A percentile compares a stretch with the other conserved stretches of the same genome.
Evolutionary conservation across 2,888 invertebrate species (phyloP).

Genomic region (Neelides folsomi): DNA sequence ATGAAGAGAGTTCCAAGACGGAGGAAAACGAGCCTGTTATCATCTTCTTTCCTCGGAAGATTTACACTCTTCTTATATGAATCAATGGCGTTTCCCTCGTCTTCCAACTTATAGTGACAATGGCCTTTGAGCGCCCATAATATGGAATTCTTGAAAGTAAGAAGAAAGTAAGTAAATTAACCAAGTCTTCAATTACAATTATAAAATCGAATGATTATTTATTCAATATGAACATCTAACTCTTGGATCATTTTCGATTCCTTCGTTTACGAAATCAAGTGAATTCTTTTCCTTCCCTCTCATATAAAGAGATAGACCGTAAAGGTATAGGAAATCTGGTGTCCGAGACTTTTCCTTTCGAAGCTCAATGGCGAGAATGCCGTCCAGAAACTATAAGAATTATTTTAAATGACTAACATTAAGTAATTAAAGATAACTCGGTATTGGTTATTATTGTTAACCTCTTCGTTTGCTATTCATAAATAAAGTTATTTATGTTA

Average conservation of each 20-base stretch:
- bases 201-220: too few relatives aligned
- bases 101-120: conserved; percentile 11
- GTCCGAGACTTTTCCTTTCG: conserved; percentile 12
- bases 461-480: too few relatives aligned
- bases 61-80: conserved; percentile 20
- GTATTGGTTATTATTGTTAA: too few relatives aligned
- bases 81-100: conserved; percentile 10
- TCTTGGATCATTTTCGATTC: conserved; percentile 11
- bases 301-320: conserved; percentile 18
- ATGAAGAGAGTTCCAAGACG: conserved; percentile 19
- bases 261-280: conserved; percentile 14
- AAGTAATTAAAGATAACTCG: too few relatives aligned
- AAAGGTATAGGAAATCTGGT: conserved; percentile 20
- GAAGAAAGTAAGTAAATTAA: not conserved
- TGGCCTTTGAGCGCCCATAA: conserved; percentile 25
- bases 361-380: conserved; percentile 21
- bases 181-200: too few relatives aligned
- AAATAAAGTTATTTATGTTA: too few relatives aligned
- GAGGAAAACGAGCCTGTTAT: conserved; percentile 26
- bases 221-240: conserved; percentile 4
- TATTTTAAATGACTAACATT: too few relatives aligned
- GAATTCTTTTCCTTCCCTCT: conserved; percentile 16
- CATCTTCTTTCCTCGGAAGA: conserved; percentile 18
- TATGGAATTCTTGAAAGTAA: conserved; percentile 12
- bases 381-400: conserved; percentile 21